Evolutionary conservation across 2,797 vertebrate genomes (phyloP).

Genomic region (Salarias fasciatus): DNA sequence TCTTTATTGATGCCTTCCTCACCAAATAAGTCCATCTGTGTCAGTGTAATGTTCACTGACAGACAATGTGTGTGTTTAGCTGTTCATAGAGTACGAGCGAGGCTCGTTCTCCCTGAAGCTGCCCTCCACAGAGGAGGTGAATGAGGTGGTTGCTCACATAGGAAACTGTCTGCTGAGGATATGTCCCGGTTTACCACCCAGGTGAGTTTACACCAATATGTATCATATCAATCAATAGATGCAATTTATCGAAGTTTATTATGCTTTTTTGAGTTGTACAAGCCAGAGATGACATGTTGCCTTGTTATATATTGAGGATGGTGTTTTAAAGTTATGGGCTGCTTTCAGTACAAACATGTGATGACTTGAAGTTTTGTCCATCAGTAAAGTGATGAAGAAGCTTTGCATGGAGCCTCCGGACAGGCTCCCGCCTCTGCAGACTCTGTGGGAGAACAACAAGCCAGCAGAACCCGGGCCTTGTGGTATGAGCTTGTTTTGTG

Average conservation of each 20-base stretch:
- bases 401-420: conserved; percentile 93
- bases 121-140: conserved; percentile 90
- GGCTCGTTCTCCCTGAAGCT: conserved; percentile 91
- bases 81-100: conserved; percentile 89
- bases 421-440: conserved; percentile 88
- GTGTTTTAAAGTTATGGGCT: neutral
- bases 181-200: conserved; percentile 91
- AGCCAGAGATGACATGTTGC: neutral
- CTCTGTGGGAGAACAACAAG: conserved; percentile 93
- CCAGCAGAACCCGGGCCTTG: conserved; percentile 93
- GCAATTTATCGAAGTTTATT: no score
- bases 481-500: conserved; percentile 78
- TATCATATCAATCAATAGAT: neutral
- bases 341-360: neutral
- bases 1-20: no score
- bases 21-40: neutral
- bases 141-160: conserved; percentile 91
- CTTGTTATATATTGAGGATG: neutral
- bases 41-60: conserved; percentile 3
- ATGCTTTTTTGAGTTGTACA: no score
- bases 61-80: conserved; percentile 49
- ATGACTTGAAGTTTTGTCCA: conserved; percentile 1
- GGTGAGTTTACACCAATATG: conserved; percentile 80
- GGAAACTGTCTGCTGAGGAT: conserved; percentile 92
- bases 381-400: conserved; percentile 95